Percentiles rank a stretch among this genome's conserved stretches.
phyloP scores from a whole-genome alignment of 1,140 invertebrate genomes.

The Mizuhopecten yessoensis region DNA sequence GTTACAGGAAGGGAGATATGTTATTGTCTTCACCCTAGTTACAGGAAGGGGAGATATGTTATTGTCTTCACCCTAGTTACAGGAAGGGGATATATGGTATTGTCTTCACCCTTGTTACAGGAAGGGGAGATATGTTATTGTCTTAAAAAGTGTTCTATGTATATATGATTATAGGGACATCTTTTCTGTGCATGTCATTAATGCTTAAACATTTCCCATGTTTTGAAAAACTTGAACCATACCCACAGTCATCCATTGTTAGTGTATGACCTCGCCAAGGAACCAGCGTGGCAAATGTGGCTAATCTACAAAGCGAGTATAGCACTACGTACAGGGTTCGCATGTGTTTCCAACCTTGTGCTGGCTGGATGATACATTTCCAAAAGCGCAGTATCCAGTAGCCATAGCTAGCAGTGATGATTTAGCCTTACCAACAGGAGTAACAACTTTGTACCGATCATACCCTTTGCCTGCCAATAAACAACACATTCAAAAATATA shows the following conservation, averaged over 20 bases:
- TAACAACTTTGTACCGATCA: slow-evolving; percentile 14
- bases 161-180: too few relatives aligned
- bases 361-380: slow-evolving; percentile 16
- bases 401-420: slow-evolving; percentile 31
- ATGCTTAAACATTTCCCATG: too few relatives aligned
- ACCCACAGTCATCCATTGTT: neutral
- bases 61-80: too few relatives aligned
- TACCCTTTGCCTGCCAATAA: slow-evolving; percentile 32
- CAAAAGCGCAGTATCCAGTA: slow-evolving; percentile 23
- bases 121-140: too few relatives aligned
- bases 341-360: slow-evolving; percentile 21
- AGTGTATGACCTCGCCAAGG: neutral
- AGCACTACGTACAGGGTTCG: slow-evolving; percentile 10
- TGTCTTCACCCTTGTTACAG: too few relatives aligned
- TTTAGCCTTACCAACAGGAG: neutral
- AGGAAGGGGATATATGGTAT: too few relatives aligned
- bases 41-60: too few relatives aligned
- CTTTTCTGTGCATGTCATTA: too few relatives aligned
- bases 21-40: too few relatives aligned
- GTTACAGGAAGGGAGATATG: too few relatives aligned
- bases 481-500: slow-evolving; percentile 6
- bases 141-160: too few relatives aligned
- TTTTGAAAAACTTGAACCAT: neutral
- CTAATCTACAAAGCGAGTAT: slow-evolving; percentile 18
- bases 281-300: neutral